A percentile compares a stretch with the other conserved stretches of the same genome.
phyloP scores from a whole-genome alignment of 2,888 invertebrate genomes.

The Ochlodes sylvanus region DNA sequence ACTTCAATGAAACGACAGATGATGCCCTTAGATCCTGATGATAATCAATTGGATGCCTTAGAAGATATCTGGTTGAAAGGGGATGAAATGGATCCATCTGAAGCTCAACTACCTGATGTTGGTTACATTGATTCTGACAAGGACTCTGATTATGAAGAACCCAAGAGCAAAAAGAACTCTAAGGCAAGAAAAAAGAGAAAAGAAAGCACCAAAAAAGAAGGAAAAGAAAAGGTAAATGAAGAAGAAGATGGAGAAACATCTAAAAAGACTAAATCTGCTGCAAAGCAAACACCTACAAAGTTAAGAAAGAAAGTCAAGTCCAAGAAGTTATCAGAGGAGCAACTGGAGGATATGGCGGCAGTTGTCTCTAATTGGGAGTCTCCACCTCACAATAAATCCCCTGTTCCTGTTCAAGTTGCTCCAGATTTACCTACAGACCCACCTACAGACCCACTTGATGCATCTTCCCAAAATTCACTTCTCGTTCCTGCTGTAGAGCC shows the following conservation, averaged over 20 bases:
- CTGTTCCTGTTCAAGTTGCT: constrained; percentile 41
- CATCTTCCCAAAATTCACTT: constrained; percentile 11
- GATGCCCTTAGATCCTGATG: constrained; percentile 86
- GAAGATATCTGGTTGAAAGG: constrained; percentile 93
- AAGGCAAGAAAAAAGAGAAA: constrained; percentile 57
- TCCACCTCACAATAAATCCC: constrained; percentile 58
- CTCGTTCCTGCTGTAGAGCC: background rate
- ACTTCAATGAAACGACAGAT: constrained; percentile 76
- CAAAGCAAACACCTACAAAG: background rate
- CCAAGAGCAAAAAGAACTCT: constrained; percentile 56
- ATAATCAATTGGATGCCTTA: constrained; percentile 89
- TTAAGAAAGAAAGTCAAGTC: constrained; percentile 57
- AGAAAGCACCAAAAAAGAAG: constrained; percentile 46
- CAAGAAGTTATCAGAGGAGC: constrained; percentile 68
- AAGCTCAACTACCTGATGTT: constrained; percentile 75
- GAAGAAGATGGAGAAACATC: constrained; percentile 28
- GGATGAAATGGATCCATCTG: constrained; percentile 88
- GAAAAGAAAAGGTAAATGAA: constrained; percentile 35
- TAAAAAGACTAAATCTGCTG: constrained; percentile 44
- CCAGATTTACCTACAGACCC: constrained; percentile 21
- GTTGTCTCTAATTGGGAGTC: constrained; percentile 72
- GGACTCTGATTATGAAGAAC: constrained; percentile 76
- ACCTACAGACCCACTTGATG: constrained; percentile 30
- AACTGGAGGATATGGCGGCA: constrained; percentile 67
- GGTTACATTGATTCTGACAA: constrained; percentile 79